phyloP scores from a whole-genome alignment of 2,113 vertebrate genomes.

The Oryzias woworae region DNA sequence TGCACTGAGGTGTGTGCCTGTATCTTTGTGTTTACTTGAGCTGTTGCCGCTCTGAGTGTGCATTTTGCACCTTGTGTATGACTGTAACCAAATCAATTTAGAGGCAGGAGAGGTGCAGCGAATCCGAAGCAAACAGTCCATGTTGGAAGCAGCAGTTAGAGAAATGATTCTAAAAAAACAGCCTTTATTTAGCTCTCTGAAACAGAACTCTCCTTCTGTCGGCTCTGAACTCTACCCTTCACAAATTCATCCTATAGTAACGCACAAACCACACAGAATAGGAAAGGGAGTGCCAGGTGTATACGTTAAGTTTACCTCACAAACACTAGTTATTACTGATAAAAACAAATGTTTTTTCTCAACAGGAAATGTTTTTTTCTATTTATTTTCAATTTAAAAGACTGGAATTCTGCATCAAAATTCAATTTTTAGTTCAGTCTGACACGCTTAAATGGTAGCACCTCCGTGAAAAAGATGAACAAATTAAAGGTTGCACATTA shows the following conservation, averaged over 20 bases:
- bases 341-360: not conserved
- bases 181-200: constrained; percentile 31
- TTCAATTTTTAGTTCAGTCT: constrained; percentile 8
- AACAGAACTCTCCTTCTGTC: constrained; percentile 5
- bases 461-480: constrained; percentile 6
- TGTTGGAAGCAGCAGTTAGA: constrained; percentile 22
- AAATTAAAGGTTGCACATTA: constrained; percentile 7
- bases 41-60: constrained; percentile 23
- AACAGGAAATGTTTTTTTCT: constrained; percentile 11
- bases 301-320: too few relatives aligned
- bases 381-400: constrained; percentile 3
- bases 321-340: too few relatives aligned
- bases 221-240: not conserved
- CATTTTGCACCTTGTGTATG: constrained; percentile 41
- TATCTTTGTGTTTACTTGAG: not conserved
- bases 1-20: constrained; percentile 2
- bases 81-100: constrained; percentile 43
- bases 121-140: constrained; percentile 41
- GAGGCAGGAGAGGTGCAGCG: constrained; percentile 28
- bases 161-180: constrained; percentile 14
- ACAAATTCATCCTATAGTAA: not conserved
- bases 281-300: too few relatives aligned
- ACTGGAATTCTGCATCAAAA: constrained; percentile 26
- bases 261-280: too few relatives aligned
- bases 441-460: not conserved